Base-by-base conservation (phyloP, 1,140 invertebrate genomes). In the Trinorchestia longiramus region DNA sequence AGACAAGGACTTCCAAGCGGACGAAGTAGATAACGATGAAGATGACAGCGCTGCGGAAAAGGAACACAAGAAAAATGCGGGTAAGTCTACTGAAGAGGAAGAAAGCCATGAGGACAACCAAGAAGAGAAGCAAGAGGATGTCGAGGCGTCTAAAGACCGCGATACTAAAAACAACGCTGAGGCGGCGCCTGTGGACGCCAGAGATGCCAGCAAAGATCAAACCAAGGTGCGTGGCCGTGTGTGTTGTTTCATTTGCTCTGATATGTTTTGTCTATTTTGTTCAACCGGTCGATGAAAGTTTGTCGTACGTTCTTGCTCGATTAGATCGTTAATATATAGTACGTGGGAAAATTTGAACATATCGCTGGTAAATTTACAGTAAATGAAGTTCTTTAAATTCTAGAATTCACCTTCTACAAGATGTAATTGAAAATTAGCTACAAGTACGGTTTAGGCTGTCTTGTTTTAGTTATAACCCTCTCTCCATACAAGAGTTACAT, bases 21-120 rank as follows among this genome's bases (percentile, higher is more conserved):
- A 97, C 95, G 97, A 97, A 36, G 97, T 97, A 44, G 97, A 97
- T 53, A 90, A 95, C 19, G 94, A 44, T 17, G 47, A 96, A 44
- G 94, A 96, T 87, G 92, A 97, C 57, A 43, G 92, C 17, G 87
- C 23, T 43, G 95, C 92, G 44, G 96, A 97, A 40, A 92, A 96
- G 23, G 92, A 97, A 62, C 94, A 77, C 41, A 92, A 96, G 41
- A 90, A 96, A 95, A 96, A 96, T 88, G 96, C 96, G 41, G 96
- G 96, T 11, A 95, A 97, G 91, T 45, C 77, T 28, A 45, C 77
- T n/a, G 97, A 97, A 36, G 95, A 96, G 47, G 95, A 95, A 47
- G 97, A 96, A 42, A 97, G 97, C 96, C 95, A 97, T 62, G 92
- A 96, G 28, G 95, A 92, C 0, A 94, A 97, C 90, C 96, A 96